Percentiles rank a stretch among this genome's conserved stretches.
phyloP scores from a whole-genome alignment of 2,888 invertebrate species.

The Euphydryas editha region DNA sequence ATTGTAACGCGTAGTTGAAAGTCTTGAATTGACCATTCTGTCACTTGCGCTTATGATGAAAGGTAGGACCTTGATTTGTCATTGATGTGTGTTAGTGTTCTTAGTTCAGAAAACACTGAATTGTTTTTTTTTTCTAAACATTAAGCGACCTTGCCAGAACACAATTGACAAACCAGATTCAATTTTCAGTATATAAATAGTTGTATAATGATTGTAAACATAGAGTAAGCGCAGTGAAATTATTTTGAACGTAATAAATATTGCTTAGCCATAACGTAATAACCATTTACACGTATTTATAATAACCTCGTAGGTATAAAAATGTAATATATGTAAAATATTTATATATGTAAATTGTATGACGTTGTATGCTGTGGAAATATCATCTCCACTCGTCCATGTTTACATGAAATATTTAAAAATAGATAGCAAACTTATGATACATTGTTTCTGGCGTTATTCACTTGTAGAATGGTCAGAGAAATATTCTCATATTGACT shows the following conservation, averaged over 20 bases:
- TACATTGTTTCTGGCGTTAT: constrained; percentile 13
- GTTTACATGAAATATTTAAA: constrained; percentile 24
- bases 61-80: background rate
- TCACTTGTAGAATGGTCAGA: constrained; percentile 3
- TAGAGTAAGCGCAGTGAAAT: background rate
- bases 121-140: background rate
- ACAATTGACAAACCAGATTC: constrained; percentile 1
- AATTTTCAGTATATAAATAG: background rate
- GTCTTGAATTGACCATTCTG: constrained; percentile 14
- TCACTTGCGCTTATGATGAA: constrained; percentile 9
- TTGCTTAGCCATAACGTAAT: background rate
- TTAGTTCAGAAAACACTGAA: background rate
- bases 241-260: constrained; percentile 14
- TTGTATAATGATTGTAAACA: constrained; percentile 4
- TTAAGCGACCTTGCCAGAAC: background rate
- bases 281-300: constrained; percentile 5
- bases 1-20: background rate
- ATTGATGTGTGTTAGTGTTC: background rate
- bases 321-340: constrained; percentile 24
- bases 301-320: constrained; percentile 11
- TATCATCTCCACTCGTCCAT: constrained; percentile 31
- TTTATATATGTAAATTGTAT: constrained; percentile 12
- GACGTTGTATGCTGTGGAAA: constrained; percentile 13
- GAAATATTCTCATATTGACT: background rate
- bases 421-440: constrained; percentile 21